phyloP scores from a whole-genome alignment of 1,140 invertebrate species.

The Polypedilum vanderplanki region DNA sequence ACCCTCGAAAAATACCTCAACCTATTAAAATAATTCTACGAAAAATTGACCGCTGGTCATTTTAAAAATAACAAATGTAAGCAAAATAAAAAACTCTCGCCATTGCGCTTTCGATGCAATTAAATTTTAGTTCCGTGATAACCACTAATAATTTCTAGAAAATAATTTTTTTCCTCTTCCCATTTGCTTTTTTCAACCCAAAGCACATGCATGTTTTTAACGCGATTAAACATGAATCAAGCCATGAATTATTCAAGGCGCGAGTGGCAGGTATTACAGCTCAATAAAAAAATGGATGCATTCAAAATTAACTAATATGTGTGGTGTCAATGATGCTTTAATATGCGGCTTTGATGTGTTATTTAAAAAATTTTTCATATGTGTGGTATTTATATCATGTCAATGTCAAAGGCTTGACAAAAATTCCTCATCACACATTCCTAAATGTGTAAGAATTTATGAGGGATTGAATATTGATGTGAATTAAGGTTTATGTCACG shows the following conservation, averaged over 20 bases:
- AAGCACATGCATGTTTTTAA: slow-evolving; percentile 10
- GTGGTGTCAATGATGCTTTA: neutral
- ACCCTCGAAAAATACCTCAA: no score
- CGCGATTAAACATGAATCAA: slow-evolving; percentile 4
- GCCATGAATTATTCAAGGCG: neutral
- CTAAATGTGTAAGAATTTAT: neutral
- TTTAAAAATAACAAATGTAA: no score
- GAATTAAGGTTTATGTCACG: neutral
- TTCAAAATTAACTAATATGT: slow-evolving; percentile 10
- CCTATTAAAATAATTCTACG: no score
- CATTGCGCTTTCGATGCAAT: neutral
- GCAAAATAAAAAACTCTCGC: neutral
- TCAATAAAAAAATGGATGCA: neutral
- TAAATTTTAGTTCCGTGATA: slow-evolving; percentile 7
- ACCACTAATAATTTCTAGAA: neutral
- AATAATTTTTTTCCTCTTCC: neutral
- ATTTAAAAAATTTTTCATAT: neutral
- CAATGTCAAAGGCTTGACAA: neutral
- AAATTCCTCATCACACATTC: neutral
- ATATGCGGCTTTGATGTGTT: slow-evolving; percentile 8
- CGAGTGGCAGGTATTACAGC: neutral
- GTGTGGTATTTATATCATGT: neutral
- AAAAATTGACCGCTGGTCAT: no score
- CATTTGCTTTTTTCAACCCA: no score
- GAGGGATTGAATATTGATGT: neutral